phyloP scores from a whole-genome alignment of 2,113 vertebrate genomes.

The Antechinus flavipes region DNA sequence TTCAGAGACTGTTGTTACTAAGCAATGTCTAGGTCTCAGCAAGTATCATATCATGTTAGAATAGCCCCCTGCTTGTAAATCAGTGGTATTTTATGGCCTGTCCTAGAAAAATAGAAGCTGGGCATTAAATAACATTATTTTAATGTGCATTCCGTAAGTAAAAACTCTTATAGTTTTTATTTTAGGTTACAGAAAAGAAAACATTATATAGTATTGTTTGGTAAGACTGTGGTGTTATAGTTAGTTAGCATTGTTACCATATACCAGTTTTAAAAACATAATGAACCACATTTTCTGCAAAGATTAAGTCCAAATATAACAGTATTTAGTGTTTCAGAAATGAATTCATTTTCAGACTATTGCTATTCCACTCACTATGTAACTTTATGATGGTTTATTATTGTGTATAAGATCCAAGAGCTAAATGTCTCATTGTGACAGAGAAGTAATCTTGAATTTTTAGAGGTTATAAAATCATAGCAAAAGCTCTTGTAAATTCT shows the following conservation, averaged over 20 bases:
- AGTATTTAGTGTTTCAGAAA: not conserved
- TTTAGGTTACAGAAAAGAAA: constrained; percentile 40
- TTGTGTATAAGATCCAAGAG: too few relatives aligned
- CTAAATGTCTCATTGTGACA: too few relatives aligned
- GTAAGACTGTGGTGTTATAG: not conserved
- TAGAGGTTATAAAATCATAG: too few relatives aligned
- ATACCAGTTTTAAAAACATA: constrained; percentile 34
- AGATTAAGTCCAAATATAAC: constrained; percentile 24
- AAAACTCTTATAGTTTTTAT: not conserved
- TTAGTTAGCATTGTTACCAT: constrained; percentile 37
- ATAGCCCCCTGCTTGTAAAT: constrained; percentile 51
- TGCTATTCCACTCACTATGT: not conserved
- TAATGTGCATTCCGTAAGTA: constrained; percentile 32
- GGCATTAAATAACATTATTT: constrained; percentile 51
- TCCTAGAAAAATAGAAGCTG: constrained; percentile 55
- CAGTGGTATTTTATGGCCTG: constrained; percentile 35
- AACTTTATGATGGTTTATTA: not conserved
- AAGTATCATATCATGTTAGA: constrained; percentile 35
- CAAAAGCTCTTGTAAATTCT: too few relatives aligned
- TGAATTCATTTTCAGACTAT: constrained; percentile 7
- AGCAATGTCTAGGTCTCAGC: constrained; percentile 46
- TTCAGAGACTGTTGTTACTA: constrained; percentile 16
- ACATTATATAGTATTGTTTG: not conserved
- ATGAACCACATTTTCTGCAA: constrained; percentile 38
- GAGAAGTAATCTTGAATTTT: too few relatives aligned